A percentile compares a stretch with the other conserved stretches of the same genome.
Evolutionary conservation across 2,888 invertebrate genomes (phyloP).

Genomic region (Leptinotarsa juncta): DNA sequence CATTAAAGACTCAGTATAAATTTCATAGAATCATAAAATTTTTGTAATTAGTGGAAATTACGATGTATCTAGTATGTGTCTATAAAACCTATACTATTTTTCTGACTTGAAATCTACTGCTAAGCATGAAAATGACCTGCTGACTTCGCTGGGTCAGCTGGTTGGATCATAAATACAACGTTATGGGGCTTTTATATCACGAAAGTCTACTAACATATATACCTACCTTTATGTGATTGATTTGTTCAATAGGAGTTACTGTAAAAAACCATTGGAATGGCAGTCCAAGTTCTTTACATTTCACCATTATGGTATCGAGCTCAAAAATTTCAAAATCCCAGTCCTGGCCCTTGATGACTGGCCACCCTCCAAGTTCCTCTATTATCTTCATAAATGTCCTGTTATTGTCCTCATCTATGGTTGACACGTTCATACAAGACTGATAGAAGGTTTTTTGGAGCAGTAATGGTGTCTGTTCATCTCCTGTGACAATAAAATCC

Average conservation of each 20-base stretch:
- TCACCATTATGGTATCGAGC: conserved; percentile 21
- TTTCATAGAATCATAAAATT: no score
- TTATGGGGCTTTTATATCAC: no score
- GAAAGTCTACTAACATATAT: neutral
- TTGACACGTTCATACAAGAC: conserved; percentile 39
- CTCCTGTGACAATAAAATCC: neutral
- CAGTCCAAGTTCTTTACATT: conserved; percentile 29
- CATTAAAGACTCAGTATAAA: no score
- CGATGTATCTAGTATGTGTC: no score
- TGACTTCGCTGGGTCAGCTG: no score
- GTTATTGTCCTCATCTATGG: conserved; percentile 42
- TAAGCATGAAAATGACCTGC: no score
- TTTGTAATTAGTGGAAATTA: no score
- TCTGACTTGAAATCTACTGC: no score
- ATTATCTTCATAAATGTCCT: conserved; percentile 23
- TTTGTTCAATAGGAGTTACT: neutral
- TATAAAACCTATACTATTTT: no score
- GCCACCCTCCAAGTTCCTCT: conserved; percentile 38
- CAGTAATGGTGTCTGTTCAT: conserved; percentile 22
- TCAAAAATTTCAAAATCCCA: conserved; percentile 22
- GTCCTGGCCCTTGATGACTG: conserved; percentile 29
- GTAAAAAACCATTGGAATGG: conserved; percentile 36
- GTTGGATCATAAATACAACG: no score
- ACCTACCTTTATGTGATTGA: conserved; percentile 23
- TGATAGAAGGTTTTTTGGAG: conserved; percentile 38